A percentile compares a stretch with the other conserved stretches of the same genome.
phyloP scores from a whole-genome alignment of 1,140 invertebrate species.

The Marisa cornuarietis region DNA sequence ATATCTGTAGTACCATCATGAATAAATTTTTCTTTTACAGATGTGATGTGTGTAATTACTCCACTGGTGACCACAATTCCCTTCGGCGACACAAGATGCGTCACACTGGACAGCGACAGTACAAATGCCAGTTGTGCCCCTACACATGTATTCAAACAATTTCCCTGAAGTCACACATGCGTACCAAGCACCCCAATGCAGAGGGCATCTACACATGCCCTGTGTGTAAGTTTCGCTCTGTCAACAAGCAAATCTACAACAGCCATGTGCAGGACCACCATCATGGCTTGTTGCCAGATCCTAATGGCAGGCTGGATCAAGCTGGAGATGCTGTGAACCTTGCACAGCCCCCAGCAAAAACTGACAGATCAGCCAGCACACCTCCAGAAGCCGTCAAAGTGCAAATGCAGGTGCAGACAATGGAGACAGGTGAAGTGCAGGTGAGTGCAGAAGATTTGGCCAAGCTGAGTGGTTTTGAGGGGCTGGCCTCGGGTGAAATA shows the following conservation, averaged over 20 bases:
- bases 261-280: slow-evolving; percentile 72
- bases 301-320: neutral
- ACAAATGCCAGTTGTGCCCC: slow-evolving; percentile 93
- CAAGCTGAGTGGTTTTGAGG: slow-evolving; percentile 53
- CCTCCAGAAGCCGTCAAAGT: slow-evolving; percentile 25
- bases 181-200: slow-evolving; percentile 72
- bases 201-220: slow-evolving; percentile 71
- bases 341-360: neutral
- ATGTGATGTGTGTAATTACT: slow-evolving; percentile 59
- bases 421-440: slow-evolving; percentile 40
- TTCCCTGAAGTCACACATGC: slow-evolving; percentile 76
- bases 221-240: slow-evolving; percentile 71
- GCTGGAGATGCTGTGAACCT: neutral
- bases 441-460: slow-evolving; percentile 49
- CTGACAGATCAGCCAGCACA: neutral
- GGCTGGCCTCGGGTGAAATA: slow-evolving; percentile 67
- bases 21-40: slow-evolving; percentile 40
- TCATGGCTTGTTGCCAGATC: slow-evolving; percentile 64
- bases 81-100: slow-evolving; percentile 88
- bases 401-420: slow-evolving; percentile 48
- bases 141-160: slow-evolving; percentile 86
- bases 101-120: slow-evolving; percentile 97
- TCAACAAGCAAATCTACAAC: slow-evolving; percentile 71
- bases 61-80: slow-evolving; percentile 82
- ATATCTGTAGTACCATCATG: too few species aligned